Conservation (phyloP, 2,888 invertebrate genomes). For the Anoncus sp. region DNA sequence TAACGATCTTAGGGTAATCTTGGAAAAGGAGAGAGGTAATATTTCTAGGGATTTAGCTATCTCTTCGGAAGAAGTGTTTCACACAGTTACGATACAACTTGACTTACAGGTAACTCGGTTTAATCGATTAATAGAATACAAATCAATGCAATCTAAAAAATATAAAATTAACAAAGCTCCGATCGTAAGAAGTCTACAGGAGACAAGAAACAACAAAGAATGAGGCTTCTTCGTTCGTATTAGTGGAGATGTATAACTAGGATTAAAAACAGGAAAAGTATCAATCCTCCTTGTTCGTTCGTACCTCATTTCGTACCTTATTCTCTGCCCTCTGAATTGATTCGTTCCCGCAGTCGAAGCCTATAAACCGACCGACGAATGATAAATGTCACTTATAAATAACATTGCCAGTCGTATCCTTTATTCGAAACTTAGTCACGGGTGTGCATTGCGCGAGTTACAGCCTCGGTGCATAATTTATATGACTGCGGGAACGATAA, state of each 20-base stretch:
- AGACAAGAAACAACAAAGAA: slow-evolving; percentile 14
- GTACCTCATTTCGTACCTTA: slow-evolving; percentile 44
- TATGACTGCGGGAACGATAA: slow-evolving; percentile 57
- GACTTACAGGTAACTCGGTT: no score
- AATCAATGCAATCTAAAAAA: no score
- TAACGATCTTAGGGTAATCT: no score
- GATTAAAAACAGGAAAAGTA: slow-evolving; percentile 48
- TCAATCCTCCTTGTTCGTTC: slow-evolving; percentile 43
- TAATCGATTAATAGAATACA: no score
- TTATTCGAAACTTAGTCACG: slow-evolving; percentile 62
- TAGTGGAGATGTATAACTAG: slow-evolving; percentile 43
- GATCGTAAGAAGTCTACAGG: background rate
- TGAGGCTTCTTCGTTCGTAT: slow-evolving; percentile 38
- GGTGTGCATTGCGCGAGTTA: slow-evolving; percentile 54
- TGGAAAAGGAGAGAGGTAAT: no score
- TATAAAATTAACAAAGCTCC: background rate
- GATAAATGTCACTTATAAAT: slow-evolving; percentile 64
- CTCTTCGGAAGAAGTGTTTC: no score
- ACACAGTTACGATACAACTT: no score
- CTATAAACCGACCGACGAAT: slow-evolving; percentile 58
- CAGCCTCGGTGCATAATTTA: slow-evolving; percentile 62
- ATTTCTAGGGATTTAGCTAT: no score
- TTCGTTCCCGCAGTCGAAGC: slow-evolving; percentile 62
- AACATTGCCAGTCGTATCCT: slow-evolving; percentile 57
- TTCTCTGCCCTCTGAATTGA: slow-evolving; percentile 52